phyloP scores from a whole-genome alignment of 1,140 invertebrate species.

The Zeugodacus cucurbitae region DNA sequence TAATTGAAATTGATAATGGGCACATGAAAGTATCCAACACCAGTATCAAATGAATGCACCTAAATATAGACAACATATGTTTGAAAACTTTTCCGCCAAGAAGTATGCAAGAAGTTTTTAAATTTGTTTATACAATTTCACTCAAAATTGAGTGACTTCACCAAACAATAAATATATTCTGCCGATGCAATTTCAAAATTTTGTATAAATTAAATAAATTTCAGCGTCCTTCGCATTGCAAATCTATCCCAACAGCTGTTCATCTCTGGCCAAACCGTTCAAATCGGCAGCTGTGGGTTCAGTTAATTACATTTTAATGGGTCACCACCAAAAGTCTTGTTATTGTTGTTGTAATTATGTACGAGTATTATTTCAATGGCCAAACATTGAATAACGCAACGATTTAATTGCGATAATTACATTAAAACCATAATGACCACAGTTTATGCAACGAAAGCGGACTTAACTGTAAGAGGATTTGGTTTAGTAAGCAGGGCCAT shows the following conservation, averaged over 20 bases:
- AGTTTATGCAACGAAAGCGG: neutral
- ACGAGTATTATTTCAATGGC: neutral
- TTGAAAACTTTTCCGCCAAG: no score
- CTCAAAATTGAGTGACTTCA: no score
- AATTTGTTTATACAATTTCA: no score
- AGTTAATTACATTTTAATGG: constrained; percentile 31
- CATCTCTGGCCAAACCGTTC: neutral
- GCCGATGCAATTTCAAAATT: no score
- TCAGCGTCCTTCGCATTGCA: neutral
- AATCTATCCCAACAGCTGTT: neutral
- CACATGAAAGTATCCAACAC: neutral
- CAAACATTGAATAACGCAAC: neutral
- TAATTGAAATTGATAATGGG: neutral
- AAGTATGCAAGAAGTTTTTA: no score
- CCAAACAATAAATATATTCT: no score
- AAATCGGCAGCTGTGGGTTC: neutral
- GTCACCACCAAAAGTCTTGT: neutral
- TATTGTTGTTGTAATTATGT: neutral
- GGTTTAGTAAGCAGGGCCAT: no score
- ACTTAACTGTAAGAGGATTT: neutral
- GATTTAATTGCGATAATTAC: constrained; percentile 13
- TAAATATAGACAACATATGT: no score
- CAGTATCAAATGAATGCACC: no score
- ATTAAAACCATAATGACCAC: neutral
- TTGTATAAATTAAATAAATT: no score